Evolutionary conservation across 2,888 invertebrate species (phyloP).

Genomic region (Drosophila kambysellisi): DNA sequence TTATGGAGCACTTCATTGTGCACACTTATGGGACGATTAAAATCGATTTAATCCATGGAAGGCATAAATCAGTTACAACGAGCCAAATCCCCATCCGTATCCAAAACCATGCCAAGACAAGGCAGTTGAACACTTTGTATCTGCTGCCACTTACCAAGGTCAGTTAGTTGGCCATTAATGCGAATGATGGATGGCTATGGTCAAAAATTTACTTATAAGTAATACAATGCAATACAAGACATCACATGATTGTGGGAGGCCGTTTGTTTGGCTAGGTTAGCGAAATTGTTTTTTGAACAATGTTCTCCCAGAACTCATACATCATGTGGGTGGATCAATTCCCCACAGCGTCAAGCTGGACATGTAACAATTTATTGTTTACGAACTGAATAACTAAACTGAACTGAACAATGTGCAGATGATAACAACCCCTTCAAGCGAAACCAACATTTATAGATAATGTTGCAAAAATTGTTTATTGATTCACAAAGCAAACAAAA

Average conservation of each 20-base stretch:
- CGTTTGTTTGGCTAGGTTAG: constrained; percentile 7
- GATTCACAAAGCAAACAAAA: constrained; percentile 43
- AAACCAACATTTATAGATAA: constrained; percentile 36
- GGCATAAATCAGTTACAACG: constrained; percentile 66
- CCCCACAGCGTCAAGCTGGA: constrained; percentile 16
- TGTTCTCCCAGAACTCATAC: constrained; percentile 40
- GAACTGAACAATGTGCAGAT: constrained; percentile 19
- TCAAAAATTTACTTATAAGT: constrained; percentile 24
- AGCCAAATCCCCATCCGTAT: constrained; percentile 16
- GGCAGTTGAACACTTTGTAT: constrained; percentile 42
- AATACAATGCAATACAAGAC: constrained; percentile 3
- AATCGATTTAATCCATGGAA: constrained; percentile 73
- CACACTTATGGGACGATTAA: constrained; percentile 75
- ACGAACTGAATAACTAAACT: constrained; percentile 30
- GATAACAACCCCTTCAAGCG: constrained; percentile 35
- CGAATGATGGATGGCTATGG: constrained; percentile 43
- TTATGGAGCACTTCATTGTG: constrained; percentile 75
- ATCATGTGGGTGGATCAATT: constrained; percentile 52
- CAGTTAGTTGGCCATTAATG: constrained; percentile 51
- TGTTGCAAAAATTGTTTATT: constrained; percentile 57
- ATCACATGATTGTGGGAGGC: constrained; percentile 7
- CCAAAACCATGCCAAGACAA: constrained; percentile 22
- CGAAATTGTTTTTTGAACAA: constrained; percentile 28
- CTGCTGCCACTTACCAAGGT: constrained; percentile 55
- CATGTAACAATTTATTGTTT: constrained; percentile 45